These are phyloP conservation scores for Dorcus hopei DNA, from an alignment of 2,888 invertebrate species.

Conservation along the genomic window DNA sequence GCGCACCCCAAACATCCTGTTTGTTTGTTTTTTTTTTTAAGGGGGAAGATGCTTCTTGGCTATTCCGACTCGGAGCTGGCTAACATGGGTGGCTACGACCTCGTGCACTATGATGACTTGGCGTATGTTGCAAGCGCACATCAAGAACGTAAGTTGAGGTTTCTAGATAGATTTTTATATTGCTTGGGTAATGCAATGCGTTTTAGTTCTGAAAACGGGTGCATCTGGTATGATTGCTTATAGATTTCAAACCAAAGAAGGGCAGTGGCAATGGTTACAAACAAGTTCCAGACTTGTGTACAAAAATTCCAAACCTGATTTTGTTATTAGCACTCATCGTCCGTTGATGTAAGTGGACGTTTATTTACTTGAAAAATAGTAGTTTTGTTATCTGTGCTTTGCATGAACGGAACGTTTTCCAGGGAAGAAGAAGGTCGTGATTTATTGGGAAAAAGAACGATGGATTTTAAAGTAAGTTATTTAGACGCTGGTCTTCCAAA, in stretches of 20 bases:
- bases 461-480: slow-evolving; percentile 99
- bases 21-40: slow-evolving; percentile 44
- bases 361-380: background rate
- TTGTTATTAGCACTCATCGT: slow-evolving; percentile 97
- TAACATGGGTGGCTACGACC: slow-evolving; percentile 93
- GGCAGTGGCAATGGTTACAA: slow-evolving; percentile 97
- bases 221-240: slow-evolving; percentile 99
- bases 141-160: slow-evolving; percentile 85
- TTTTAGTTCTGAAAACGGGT: slow-evolving; percentile 94
- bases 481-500: slow-evolving; percentile 90
- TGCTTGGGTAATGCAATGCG: background rate
- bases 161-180: background rate
- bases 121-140: slow-evolving; percentile 98
- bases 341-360: slow-evolving; percentile 83
- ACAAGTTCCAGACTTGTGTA: slow-evolving; percentile 95
- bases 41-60: slow-evolving; percentile 92
- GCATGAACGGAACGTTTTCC: slow-evolving; percentile 18
- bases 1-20: background rate
- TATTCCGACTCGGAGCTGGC: slow-evolving; percentile 89
- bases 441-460: slow-evolving; percentile 93
- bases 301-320: slow-evolving; percentile 99
- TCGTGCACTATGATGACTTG: slow-evolving; percentile 97
- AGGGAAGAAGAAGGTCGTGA: slow-evolving; percentile 99
- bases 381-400: background rate
- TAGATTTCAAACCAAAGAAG: slow-evolving; percentile 91